Conservation (phyloP, 2,797 vertebrate genomes). For the Cryptoprocta ferox region DNA sequence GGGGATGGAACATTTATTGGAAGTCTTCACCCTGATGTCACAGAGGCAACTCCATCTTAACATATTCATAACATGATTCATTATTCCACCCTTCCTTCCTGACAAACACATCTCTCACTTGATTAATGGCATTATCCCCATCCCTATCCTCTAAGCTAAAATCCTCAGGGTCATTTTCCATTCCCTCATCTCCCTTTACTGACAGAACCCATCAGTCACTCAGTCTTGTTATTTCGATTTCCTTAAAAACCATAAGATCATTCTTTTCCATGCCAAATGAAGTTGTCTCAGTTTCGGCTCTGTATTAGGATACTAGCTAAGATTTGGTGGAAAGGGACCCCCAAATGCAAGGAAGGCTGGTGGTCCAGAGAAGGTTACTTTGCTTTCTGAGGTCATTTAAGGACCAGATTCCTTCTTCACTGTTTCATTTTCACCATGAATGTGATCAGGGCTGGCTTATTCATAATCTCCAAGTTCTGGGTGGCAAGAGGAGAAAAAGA, state of each 20-base stretch:
- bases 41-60: not conserved
- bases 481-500: not conserved
- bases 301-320: not conserved
- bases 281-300: not conserved
- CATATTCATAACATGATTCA: slow-evolving; percentile 48
- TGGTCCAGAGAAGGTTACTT: not conserved
- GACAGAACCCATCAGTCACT: slow-evolving; percentile 44
- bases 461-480: not conserved
- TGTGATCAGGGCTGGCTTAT: not conserved
- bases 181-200: not conserved
- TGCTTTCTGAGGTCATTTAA: not conserved
- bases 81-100: not conserved
- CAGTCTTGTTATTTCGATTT: slow-evolving; percentile 47
- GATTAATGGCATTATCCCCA: slow-evolving; percentile 37
- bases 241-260: not conserved
- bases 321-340: not conserved
- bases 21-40: slow-evolving; percentile 41
- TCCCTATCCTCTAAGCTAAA: slow-evolving; percentile 7
- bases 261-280: not conserved
- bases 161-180: slow-evolving; percentile 40
- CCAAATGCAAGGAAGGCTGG: not conserved
- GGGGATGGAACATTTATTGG: slow-evolving; percentile 23
- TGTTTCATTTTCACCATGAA: not conserved
- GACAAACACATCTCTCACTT: not conserved
- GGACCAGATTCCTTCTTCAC: not conserved